A percentile compares a stretch with the other conserved stretches of the same genome.
Evolutionary conservation across 2,113 vertebrate species (phyloP).

Genomic region (Drymodes brunneopygia): DNA sequence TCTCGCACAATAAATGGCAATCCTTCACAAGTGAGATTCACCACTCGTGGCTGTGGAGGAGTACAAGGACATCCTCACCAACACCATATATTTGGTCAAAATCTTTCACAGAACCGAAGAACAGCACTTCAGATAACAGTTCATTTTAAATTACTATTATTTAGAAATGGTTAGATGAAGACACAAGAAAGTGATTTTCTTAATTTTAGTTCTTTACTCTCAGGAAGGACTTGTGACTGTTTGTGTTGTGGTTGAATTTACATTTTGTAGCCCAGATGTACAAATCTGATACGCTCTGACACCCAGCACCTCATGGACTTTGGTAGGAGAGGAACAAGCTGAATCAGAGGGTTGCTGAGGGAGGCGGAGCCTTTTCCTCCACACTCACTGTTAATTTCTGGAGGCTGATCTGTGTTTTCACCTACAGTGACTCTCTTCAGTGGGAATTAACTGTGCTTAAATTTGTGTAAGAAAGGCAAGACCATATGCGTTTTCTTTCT

Average conservation of each 20-base stretch:
- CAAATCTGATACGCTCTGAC: not conserved
- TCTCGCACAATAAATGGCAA: not conserved
- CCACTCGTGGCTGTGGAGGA: not conserved
- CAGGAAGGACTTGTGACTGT: not conserved
- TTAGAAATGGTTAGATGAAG: not conserved
- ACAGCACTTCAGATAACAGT: not conserved
- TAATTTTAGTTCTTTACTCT: not conserved
- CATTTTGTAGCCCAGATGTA: not conserved
- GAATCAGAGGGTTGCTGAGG: not conserved
- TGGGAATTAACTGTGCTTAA: not conserved
- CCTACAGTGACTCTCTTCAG: not conserved
- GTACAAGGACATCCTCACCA: not conserved
- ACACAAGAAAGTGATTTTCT: not conserved
- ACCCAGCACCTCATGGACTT: fast-evolving
- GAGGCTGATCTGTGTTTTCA: not conserved
- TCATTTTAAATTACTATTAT: not conserved
- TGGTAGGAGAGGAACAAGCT: not conserved
- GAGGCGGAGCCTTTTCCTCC: not conserved
- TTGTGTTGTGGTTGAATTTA: not conserved
- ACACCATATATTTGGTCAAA: not conserved
- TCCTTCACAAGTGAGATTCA: not conserved
- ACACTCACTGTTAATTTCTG: not conserved
- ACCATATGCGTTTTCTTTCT: not conserved
- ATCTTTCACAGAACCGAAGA: not conserved
- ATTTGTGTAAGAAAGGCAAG: not conserved